Evolutionary conservation across 1,140 invertebrate species (phyloP).

Genomic region (Drosophila pandora): DNA sequence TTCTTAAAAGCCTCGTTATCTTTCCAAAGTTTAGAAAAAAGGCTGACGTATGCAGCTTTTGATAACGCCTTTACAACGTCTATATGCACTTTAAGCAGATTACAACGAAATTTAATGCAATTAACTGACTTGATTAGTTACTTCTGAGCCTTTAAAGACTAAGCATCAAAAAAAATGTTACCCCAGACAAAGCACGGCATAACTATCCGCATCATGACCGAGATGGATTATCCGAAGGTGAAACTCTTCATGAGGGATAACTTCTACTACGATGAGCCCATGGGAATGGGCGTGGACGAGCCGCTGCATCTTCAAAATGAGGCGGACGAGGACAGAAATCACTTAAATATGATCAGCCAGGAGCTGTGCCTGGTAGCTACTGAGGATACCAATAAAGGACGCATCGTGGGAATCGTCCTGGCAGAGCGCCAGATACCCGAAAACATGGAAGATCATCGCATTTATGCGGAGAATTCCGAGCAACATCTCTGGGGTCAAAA

Average conservation of each 20-base stretch:
- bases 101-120: too few relatives aligned
- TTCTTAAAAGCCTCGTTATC: too few relatives aligned
- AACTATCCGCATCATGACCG: constrained; percentile 36
- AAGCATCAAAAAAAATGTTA: not conserved
- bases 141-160: not conserved
- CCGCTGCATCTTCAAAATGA: constrained; percentile 3
- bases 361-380: constrained; percentile 44
- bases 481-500: constrained; percentile 29
- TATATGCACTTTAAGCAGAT: too few relatives aligned
- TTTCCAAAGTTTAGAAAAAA: too few relatives aligned
- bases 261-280: constrained; percentile 40
- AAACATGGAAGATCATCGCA: constrained; percentile 44
- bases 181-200: constrained; percentile 24
- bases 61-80: too few relatives aligned
- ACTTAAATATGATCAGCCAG: constrained; percentile 23
- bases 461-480: constrained; percentile 12
- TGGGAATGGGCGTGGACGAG: constrained; percentile 7
- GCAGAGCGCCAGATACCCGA: constrained; percentile 16
- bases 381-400: constrained; percentile 10
- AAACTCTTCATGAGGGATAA: constrained; percentile 32
- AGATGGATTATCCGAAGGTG: constrained; percentile 28
- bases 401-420: constrained; percentile 38
- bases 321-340: constrained; percentile 33
- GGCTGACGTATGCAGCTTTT: too few relatives aligned
- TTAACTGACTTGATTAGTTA: too few relatives aligned